Evolutionary conservation across 2,888 invertebrate species (phyloP).

Genomic region (Leptinotarsa haldemani): DNA sequence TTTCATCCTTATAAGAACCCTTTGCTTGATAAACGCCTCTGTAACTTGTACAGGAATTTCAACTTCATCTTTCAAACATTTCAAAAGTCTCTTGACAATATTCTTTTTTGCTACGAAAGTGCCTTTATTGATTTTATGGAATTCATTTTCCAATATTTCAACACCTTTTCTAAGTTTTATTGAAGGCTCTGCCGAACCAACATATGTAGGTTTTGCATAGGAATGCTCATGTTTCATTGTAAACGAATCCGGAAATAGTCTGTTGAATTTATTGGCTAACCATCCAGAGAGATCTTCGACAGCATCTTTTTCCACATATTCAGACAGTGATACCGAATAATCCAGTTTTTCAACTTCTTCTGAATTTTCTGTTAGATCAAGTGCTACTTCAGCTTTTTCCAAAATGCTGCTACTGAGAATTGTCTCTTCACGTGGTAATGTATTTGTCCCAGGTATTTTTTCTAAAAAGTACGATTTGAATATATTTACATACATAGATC

Average conservation of each 20-base stretch:
- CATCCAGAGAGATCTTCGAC: background rate
- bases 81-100: background rate
- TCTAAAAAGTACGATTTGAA: background rate
- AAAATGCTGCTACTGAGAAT: background rate
- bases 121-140: background rate
- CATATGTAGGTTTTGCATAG: conserved; percentile 17
- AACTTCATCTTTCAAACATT: background rate
- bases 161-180: background rate
- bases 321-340: background rate
- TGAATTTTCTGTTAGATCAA: background rate
- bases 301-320: conserved; percentile 2
- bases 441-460: conserved; percentile 7
- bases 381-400: background rate
- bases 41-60: conserved; percentile 1
- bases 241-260: background rate
- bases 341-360: background rate
- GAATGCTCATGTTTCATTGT: background rate
- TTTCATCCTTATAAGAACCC: conserved; percentile 5
- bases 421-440: background rate
- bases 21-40: conserved; percentile 1
- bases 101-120: background rate
- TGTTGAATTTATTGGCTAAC: conserved; percentile 2
- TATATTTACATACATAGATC: too few relatives aligned
- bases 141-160: conserved; percentile 3
- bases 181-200: conserved; percentile 6